A percentile compares a stretch with the other conserved stretches of the same genome.
Evolutionary conservation across 2,888 invertebrate genomes (phyloP).

Genomic region (Eupithecia subumbrata): DNA sequence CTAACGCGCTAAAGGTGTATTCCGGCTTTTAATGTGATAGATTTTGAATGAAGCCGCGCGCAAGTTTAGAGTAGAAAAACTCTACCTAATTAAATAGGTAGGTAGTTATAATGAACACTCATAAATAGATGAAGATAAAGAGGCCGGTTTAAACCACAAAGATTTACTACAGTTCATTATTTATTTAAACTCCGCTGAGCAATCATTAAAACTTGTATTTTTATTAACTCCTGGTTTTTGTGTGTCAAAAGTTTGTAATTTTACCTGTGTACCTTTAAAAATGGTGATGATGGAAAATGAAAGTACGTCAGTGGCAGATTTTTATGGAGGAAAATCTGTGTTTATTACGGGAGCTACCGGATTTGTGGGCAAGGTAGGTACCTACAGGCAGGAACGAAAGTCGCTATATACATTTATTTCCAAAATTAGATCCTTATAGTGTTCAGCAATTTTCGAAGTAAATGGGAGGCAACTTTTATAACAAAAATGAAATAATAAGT

Average conservation of each 20-base stretch:
- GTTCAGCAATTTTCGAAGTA: background rate
- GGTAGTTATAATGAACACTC: background rate
- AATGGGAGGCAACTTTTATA: background rate
- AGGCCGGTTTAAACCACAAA: background rate
- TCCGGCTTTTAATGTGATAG: too few relatives aligned
- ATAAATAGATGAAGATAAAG: background rate
- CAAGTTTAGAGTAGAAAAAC: background rate
- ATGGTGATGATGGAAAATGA: background rate
- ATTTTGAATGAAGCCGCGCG: background rate
- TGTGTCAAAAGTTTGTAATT: background rate
- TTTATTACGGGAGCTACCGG: constrained; percentile 16
- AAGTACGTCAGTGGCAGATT: constrained; percentile 39
- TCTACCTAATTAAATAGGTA: background rate
- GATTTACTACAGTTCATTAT: background rate
- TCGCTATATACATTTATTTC: background rate
- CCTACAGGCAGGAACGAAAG: background rate
- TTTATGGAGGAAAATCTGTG: constrained; percentile 18
- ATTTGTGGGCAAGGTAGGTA: constrained; percentile 24
- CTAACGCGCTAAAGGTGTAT: too few relatives aligned
- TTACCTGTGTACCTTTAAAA: background rate
- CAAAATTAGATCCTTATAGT: too few relatives aligned
- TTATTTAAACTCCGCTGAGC: background rate
- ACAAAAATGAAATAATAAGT: too few relatives aligned
- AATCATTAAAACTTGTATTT: background rate
- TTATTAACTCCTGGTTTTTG: background rate